Base-by-base conservation (phyloP, 2,113 vertebrate genomes). In the Takifugu flavidus region DNA sequence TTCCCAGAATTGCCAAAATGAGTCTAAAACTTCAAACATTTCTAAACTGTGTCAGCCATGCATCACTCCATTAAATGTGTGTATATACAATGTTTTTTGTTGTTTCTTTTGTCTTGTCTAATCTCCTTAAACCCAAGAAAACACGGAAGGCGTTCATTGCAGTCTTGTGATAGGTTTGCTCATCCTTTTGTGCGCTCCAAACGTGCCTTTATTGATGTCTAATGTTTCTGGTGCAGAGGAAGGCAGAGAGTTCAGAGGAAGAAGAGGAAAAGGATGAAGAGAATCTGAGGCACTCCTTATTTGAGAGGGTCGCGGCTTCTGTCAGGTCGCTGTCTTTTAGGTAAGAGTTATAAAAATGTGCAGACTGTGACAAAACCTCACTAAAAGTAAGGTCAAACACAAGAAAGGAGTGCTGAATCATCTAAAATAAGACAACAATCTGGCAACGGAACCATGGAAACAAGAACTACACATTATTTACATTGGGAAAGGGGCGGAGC, bases 271-370 rank as follows among this genome's bases (percentile, higher is more conserved):
- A 74, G 26, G 69, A 77, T 0, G 57, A 77, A 26, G 79, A 69
- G 11, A 80, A 70, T 66, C 77, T 29, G 0, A 83, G 85, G 47
- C 64, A 80, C 60, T 89, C 90, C 13, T 74, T 90, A 53, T 72
- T 91, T 14, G 82, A 86, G 42, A 78, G 87, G 62, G 87, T 90
- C 3, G 73, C 89, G 25, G 79, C 87, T 27, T 91, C 90, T 11
- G 87, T 90, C 53, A 79, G 90, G 59, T 88, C 90, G 20, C 53
- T 87, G 47, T 91, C 88, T 20, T 91, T 89, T 56, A 90, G 89
- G 89, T 92, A 62, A 81, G 83, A 61, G 29, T 6, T 39, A 6
- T 13, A 45, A 8, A 45, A 45, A 45, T 45, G 44, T 7, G 13
- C 44, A 45, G 27, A 11, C 28, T 52, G 13, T 29, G 12, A 14